A percentile compares a stretch with the other conserved stretches of the same genome.
Evolutionary conservation across 2,888 invertebrate species (phyloP).

Genomic region (Diarsia brunnea): DNA sequence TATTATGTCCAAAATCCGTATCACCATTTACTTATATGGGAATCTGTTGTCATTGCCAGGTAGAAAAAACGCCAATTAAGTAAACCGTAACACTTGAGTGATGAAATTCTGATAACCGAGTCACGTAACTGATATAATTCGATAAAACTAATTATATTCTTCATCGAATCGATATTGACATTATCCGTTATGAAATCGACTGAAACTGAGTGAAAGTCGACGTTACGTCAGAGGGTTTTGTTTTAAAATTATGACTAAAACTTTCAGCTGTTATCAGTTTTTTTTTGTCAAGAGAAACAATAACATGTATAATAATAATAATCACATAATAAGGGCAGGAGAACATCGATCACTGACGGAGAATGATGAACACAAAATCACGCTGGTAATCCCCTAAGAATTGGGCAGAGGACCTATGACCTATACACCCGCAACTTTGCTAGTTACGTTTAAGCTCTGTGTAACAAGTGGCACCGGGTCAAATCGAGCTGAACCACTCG

Average conservation of each 20-base stretch:
- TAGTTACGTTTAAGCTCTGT: too few relatives aligned
- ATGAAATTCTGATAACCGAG: conserved; percentile 36
- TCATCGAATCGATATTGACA: conserved; percentile 37
- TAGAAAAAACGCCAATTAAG: not conserved
- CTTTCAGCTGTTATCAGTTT: not conserved
- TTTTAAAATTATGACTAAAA: conserved; percentile 8
- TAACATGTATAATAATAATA: too few relatives aligned
- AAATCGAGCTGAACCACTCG: too few relatives aligned
- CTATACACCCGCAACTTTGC: too few relatives aligned
- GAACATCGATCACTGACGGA: too few relatives aligned
- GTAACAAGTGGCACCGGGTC: too few relatives aligned
- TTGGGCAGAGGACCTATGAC: too few relatives aligned
- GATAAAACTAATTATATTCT: conserved; percentile 47
- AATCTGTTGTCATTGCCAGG: not conserved
- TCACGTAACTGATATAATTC: conserved; percentile 52
- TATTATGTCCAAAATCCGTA: not conserved
- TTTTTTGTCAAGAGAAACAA: conserved; percentile 1
- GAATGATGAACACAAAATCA: too few relatives aligned
- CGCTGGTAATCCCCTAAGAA: too few relatives aligned
- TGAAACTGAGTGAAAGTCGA: conserved; percentile 38
- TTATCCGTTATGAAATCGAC: conserved; percentile 26
- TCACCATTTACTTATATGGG: not conserved
- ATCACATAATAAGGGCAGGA: too few relatives aligned
- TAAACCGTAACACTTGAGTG: conserved; percentile 28
- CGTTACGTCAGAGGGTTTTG: conserved; percentile 15